Evolutionary conservation across 1,140 invertebrate species (phyloP).

Genomic region (Meloidogyne chitwoodi): DNA sequence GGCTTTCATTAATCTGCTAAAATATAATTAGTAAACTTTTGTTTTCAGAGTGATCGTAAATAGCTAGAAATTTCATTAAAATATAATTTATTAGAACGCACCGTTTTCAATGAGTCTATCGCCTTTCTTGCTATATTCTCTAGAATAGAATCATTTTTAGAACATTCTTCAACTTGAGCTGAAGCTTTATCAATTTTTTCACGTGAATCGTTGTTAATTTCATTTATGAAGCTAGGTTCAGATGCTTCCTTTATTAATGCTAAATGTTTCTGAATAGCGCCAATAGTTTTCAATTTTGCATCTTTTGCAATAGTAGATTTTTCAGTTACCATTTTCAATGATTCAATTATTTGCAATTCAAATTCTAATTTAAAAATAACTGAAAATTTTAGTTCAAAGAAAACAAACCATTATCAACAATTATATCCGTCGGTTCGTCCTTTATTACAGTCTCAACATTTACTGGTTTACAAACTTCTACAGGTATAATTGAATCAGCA

Average conservation of each 20-base stretch:
- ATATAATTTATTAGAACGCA: no score
- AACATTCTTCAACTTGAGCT: constrained; percentile 26
- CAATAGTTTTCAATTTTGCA: constrained; percentile 48
- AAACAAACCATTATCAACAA: background rate
- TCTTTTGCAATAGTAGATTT: constrained; percentile 42
- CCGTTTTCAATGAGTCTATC: constrained; percentile 43
- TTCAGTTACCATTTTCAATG: constrained; percentile 37
- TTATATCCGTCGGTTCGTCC: background rate
- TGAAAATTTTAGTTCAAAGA: background rate
- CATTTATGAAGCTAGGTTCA: constrained; percentile 17
- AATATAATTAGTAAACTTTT: no score
- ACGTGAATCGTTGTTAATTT: constrained; percentile 42
- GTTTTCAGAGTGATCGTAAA: no score
- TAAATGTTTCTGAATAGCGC: constrained; percentile 46
- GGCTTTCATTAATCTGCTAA: constrained; percentile 1
- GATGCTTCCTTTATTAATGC: constrained; percentile 47
- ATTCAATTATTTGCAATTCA: constrained; percentile 23
- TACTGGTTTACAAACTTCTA: constrained; percentile 8
- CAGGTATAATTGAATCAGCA: background rate
- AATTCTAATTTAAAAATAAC: constrained; percentile 20
- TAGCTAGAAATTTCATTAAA: no score
- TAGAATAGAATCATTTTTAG: constrained; percentile 32
- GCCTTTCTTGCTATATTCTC: constrained; percentile 43
- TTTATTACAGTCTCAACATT: background rate
- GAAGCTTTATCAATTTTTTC: constrained; percentile 41